Percentiles rank a stretch among this genome's conserved stretches.
phyloP scores from a whole-genome alignment of 2,113 vertebrate species.

The Ibidorhyncha struthersii region DNA sequence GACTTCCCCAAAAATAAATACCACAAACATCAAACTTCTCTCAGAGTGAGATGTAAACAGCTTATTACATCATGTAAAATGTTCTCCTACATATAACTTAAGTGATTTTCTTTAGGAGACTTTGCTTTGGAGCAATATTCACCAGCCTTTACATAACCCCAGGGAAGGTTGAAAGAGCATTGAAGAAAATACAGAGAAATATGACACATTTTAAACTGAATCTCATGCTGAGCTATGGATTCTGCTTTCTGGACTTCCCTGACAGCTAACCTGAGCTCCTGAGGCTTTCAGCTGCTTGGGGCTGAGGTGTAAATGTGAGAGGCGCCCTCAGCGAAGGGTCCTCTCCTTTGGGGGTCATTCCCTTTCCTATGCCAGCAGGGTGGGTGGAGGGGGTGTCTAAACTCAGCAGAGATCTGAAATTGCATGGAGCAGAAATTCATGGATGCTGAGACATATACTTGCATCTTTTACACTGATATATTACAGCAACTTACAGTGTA shows the following conservation, averaged over 20 bases:
- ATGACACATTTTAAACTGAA: neutral
- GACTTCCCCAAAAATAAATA: neutral
- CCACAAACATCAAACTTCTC: neutral
- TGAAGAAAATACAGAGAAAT: neutral
- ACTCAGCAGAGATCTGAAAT: neutral
- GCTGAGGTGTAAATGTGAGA: neutral
- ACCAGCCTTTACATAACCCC: neutral
- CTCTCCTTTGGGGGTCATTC: neutral
- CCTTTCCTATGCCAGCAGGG: accelerated
- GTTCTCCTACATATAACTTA: neutral
- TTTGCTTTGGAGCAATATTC: neutral
- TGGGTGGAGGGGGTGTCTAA: neutral
- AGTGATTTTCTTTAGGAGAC: neutral
- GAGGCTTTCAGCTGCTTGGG: neutral
- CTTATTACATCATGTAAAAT: neutral
- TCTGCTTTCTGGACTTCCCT: neutral
- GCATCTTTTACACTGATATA: neutral
- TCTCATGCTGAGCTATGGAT: neutral
- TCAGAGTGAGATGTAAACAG: neutral
- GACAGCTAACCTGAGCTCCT: neutral
- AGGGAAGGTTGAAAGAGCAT: neutral
- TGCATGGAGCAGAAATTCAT: neutral
- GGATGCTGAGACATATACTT: neutral
- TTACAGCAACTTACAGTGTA: neutral
- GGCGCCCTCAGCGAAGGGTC: neutral